Base-by-base conservation (phyloP, 2,888 invertebrate genomes). In the Agrilus cyanescens region DNA sequence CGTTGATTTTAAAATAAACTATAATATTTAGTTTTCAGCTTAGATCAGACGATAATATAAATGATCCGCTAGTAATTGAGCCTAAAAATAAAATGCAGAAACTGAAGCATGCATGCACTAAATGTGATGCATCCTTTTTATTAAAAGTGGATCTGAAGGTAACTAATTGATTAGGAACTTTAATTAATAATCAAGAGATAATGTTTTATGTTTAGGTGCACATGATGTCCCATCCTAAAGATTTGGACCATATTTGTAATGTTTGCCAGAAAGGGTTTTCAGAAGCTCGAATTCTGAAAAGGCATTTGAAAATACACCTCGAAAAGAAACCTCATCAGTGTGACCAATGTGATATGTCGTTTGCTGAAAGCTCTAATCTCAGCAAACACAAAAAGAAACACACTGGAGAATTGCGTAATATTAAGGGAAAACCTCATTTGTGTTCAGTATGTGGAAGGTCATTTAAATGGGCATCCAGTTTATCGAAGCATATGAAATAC, bases 401-500 rank as follows among this genome's bases (percentile, higher is more conserved):
- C 46, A 70, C 69, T 0, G 70, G 70, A 1, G 70, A 69, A 54
- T 50, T 70, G 46, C 55, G 70, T 38, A 69, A 69, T 46, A 62
- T 69, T 30, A 59, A 62, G 41, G 68, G 68, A 29, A 66, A 61
- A 55, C 68, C 63, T 46, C 68, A 59, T 60, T 54, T 70, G 37
- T 70, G 69, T 53, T 66, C 67, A 0, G 66, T 67, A 4, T 70
- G 70, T 52, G 70, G 71, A 7, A 56, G 68, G 47, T 62, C 65
- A 2, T 71, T 71, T 46, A 71, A 71, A 55, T 71, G 70, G 69
- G 65, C 69, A 3, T 70, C 69, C 1, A 70, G 70, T 48, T 57
- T 71, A 30, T 68, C 69, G 1, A 71, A 71, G 52, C 71, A 71
- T 47, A 70, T 68, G 67, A 71, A 71, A 48, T 68, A 70, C 51